A percentile compares a stretch with the other conserved stretches of the same genome.
phyloP scores from a whole-genome alignment of 2,797 vertebrate species.

The Sarcophilus harrisii region DNA sequence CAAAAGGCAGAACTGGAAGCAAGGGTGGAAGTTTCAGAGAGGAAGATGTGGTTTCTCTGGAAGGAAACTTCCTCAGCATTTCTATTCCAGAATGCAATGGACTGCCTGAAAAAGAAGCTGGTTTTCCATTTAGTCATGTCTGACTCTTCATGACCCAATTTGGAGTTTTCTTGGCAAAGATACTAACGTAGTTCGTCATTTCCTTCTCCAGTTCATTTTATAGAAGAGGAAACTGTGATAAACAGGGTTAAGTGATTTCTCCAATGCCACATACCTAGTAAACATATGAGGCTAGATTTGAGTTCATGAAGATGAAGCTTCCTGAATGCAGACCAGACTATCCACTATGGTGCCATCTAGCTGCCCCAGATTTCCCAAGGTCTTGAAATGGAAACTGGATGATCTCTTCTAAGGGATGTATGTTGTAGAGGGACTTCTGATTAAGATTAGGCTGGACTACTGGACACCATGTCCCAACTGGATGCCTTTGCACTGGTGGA shows the following conservation, averaged over 20 bases:
- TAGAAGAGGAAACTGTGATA: not conserved
- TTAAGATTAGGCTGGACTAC: not conserved
- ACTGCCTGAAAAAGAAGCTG: not conserved
- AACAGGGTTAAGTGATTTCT: not conserved
- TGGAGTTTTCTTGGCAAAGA: not conserved
- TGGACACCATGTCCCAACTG: not conserved
- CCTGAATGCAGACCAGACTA: not conserved
- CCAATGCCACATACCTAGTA: not conserved
- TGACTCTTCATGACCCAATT: too few relatives aligned
- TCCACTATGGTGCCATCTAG: not conserved
- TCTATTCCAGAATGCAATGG: not conserved
- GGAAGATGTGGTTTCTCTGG: not conserved
- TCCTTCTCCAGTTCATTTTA: not conserved
- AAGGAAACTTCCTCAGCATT: not conserved
- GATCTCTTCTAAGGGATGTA: not conserved
- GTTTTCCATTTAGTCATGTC: not conserved
- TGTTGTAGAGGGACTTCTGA: not conserved
- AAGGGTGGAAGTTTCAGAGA: not conserved
- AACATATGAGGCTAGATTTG: not conserved
- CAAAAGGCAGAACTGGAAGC: not conserved
- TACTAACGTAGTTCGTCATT: not conserved
- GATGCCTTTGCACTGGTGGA: not conserved
- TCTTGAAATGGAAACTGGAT: not conserved
- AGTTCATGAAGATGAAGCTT: not conserved
- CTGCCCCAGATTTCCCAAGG: not conserved